A percentile compares a stretch with the other conserved stretches of the same genome.
These are phyloP conservation scores for Holothuria scabra DNA, from an alignment of 53 echinoderm and acorn worm species.

Conservation along the genomic window DNA sequence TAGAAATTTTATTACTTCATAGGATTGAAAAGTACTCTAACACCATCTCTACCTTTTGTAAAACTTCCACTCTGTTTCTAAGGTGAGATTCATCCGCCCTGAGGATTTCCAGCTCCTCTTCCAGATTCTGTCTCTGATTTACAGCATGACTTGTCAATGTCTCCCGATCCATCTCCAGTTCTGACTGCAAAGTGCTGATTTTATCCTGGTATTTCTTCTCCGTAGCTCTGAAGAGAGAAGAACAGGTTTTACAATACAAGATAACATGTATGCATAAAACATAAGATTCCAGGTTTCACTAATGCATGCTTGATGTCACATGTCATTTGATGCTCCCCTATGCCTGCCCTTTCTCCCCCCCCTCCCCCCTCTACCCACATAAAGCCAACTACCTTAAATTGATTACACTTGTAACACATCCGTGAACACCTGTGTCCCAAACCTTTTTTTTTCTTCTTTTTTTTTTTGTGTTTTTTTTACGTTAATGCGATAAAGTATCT, in stretches of 20 bases:
- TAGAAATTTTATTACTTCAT: too few relatives aligned
- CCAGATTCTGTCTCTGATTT: constrained; percentile 74
- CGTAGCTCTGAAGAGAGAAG: constrained; percentile 54
- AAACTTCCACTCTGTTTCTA: constrained; percentile 53
- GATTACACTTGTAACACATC: too few relatives aligned
- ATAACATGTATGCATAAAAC: neutral
- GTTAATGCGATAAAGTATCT: too few relatives aligned
- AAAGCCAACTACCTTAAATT: too few relatives aligned
- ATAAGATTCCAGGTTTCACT: too few relatives aligned
- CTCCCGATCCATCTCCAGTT: constrained; percentile 86
- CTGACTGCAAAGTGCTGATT: constrained; percentile 65
- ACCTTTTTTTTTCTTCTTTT: neutral
- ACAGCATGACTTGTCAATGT: constrained; percentile 81
- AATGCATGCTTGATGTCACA: too few relatives aligned
- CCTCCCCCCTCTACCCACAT: too few relatives aligned
- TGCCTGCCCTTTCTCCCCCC: too few relatives aligned
- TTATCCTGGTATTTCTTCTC: constrained; percentile 88
- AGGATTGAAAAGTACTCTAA: too few relatives aligned
- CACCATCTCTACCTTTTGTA: constrained; percentile 62
- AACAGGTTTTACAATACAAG: neutral
- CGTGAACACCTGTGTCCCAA: neutral
- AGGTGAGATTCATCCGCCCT: constrained; percentile 67
- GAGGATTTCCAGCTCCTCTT: constrained; percentile 79
- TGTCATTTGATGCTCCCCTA: too few relatives aligned
- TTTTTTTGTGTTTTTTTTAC: too few relatives aligned